Percentiles rank a stretch among this genome's conserved stretches.
These are phyloP conservation scores for Bambusicola thoracicus DNA, from an alignment of 2,113 vertebrate species.

Conservation along the genomic window DNA sequence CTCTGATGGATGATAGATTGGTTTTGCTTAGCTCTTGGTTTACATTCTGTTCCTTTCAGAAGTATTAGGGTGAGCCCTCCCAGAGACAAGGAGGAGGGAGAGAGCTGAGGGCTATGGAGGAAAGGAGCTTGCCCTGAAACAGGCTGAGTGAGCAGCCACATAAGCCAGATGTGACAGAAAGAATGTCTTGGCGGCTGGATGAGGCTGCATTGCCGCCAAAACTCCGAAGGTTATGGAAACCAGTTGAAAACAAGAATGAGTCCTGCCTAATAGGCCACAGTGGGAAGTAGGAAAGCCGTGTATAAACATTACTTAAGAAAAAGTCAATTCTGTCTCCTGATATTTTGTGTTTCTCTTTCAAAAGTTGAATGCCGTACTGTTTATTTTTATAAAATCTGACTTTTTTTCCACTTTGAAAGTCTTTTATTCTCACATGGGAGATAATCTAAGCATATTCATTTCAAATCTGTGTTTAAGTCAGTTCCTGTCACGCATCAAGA, in stretches of 20 bases:
- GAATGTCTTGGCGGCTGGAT: neutral
- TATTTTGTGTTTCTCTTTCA: neutral
- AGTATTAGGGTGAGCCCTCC: fast-evolving
- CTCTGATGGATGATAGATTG: neutral
- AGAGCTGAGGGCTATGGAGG: neutral
- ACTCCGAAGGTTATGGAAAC: neutral
- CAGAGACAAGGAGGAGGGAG: fast-evolving
- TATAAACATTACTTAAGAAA: neutral
- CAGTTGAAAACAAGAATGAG: neutral
- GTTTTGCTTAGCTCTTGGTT: neutral
- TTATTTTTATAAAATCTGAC: neutral
- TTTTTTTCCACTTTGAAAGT: neutral
- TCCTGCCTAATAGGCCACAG: neutral
- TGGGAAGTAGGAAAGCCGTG: neutral
- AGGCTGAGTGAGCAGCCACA: neutral
- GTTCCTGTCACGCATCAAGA: neutral
- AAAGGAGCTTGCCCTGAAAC: neutral
- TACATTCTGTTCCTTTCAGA: neutral
- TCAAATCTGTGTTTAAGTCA: neutral
- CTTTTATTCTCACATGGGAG: neutral
- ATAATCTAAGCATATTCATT: neutral
- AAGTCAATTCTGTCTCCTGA: neutral
- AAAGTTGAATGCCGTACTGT: neutral
- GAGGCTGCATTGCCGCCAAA: neutral
- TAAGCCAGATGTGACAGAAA: neutral